Evolutionary conservation across 1,140 invertebrate genomes (phyloP), one percentile per base, ranked within the genome.

Genomic region (Nixonia krombeini): DNA sequence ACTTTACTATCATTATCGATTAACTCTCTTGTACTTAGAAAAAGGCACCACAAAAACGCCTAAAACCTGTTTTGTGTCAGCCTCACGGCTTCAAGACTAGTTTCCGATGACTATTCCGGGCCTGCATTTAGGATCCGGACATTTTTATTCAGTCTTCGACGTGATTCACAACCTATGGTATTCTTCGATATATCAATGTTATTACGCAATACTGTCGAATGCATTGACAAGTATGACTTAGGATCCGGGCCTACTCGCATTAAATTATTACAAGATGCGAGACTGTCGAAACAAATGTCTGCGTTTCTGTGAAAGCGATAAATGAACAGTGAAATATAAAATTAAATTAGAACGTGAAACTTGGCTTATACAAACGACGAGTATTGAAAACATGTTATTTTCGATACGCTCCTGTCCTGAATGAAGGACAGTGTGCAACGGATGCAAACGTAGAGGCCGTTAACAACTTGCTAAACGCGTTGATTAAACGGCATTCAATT

Each of bases 81-180:
- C 73, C 76, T 74, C 73, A 75, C 72, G 76, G 74, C 80, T 78
- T 76, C 63, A 70, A 74, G 82, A 84, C 83, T 85, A 85, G 83
- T 83, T 84, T 81, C 66, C 75, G 63, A 81, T 80, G 81, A 85
- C 83, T 85, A 82, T 78, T 75, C 79, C 71, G 80, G 78, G 76
- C 73, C 47, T 66, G 67, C 37, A 62, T 44, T n/a, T n/a, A n/a
- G n/a, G 74, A 73, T 74, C 73, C 70, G 65, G 73, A 76, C 74
- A 76, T 78, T 47, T 52, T 58, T 68, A 68, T 74, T 84, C 82
- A 84, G 81, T 84, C 80, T 84, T 84, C 78, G 74, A 75, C 72
- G 68, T 75, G 57, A 72, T 76, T 79, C 75, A 78, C 75, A 80
- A 78, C 74, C 76, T 56, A 28, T 49, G 29, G 17, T 37, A 21